Conservation (phyloP, 2,797 vertebrate species). For the Hypotaenidia okinawae region DNA sequence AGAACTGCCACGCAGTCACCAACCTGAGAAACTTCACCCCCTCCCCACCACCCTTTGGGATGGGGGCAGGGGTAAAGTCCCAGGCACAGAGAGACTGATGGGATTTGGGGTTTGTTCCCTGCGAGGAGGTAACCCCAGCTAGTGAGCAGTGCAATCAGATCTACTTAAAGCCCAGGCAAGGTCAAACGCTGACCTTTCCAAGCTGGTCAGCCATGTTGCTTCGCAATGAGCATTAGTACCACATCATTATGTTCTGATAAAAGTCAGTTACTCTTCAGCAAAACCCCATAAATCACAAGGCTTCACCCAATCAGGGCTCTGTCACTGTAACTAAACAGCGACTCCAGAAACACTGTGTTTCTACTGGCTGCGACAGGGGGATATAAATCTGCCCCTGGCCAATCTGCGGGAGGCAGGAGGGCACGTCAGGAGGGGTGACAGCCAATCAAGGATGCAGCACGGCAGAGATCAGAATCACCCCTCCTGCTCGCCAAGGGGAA, state of each 20-base stretch:
- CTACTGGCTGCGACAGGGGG: slow-evolving; percentile 87
- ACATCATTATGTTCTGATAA: slow-evolving; percentile 91
- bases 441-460: slow-evolving; percentile 78
- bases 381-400: slow-evolving; percentile 88
- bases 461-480: slow-evolving; percentile 75
- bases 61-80: fast-evolving
- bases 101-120: background rate
- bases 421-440: slow-evolving; percentile 79
- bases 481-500: slow-evolving; percentile 54
- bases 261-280: slow-evolving; percentile 85
- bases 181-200: slow-evolving; percentile 76
- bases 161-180: slow-evolving; percentile 40
- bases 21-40: background rate
- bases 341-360: slow-evolving; percentile 76
- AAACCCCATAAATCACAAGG: slow-evolving; percentile 88
- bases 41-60: background rate
- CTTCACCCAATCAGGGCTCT: slow-evolving; percentile 86
- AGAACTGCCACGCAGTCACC: background rate
- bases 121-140: background rate
- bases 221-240: slow-evolving; percentile 81
- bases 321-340: slow-evolving; percentile 88
- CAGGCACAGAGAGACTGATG: background rate
- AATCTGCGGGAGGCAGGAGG: slow-evolving; percentile 81
- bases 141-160: background rate
- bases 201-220: slow-evolving; percentile 69